Base-by-base conservation (phyloP, 1,140 invertebrate species). In the Drosophila sproati region DNA sequence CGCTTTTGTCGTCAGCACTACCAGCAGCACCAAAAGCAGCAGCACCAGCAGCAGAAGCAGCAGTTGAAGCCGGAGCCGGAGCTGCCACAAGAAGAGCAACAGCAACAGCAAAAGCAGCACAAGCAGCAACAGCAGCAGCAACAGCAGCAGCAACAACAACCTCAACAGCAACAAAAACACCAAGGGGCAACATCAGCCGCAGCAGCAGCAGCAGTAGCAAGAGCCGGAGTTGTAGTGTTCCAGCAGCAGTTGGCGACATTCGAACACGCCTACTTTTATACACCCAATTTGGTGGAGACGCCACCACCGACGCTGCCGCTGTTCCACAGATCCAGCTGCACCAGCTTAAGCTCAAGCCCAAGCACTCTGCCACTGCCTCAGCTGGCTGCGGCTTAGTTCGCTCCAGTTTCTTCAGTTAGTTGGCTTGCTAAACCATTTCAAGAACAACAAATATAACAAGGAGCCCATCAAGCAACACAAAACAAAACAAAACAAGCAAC, bases 1-100 rank as follows among this genome's bases (percentile, higher is more conserved):
- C 76, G 81, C 68, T 86, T 63, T 82, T 86, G 82, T 83, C 82
- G 82, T 83, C 82, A 76, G 61, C 35, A 59, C 50, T 29, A 69
- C 41, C 48, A 29, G 29, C 66, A 70, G 35, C 41, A 29, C 31
- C 47, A 81, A 62, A 45, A 72, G 37, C 63, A 63, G 59, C 52
- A 29, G 37, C 37, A 62, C 41, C 57, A 55, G 39, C 54, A 64
- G 35, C 52, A 45, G 48, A 6, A 39, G 37, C 37, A 39, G 37
- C 37, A 10, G 39, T 41, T 10, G 10, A 66, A 69, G 55, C 74
- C 56, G 47, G 34, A 76, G 47, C 52, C 71, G 60, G 56, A 63
- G 66, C 68, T 73, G 61, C 77, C 66, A 67, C 39, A 67, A 34
- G 7, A 61, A 52, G 61, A 62, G 50, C 57, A 72, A 52, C 60